A percentile compares a stretch with the other conserved stretches of the same genome.
Conservation (phyloP, 2,888 invertebrate species). For the Campopleginae sp. region DNA sequence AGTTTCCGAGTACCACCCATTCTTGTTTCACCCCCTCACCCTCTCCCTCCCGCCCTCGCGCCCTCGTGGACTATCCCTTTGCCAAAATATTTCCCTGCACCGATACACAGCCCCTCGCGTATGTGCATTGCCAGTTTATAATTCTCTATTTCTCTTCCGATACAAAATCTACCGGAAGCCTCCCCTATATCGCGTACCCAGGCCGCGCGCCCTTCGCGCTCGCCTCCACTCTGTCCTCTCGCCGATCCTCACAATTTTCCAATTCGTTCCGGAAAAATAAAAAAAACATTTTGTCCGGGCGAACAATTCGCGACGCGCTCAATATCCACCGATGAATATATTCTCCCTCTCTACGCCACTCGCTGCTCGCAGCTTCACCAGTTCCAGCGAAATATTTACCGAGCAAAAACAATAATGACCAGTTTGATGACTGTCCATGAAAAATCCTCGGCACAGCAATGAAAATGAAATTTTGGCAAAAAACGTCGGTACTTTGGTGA, state of each 20-base stretch:
- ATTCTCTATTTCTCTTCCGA: constrained; percentile 55
- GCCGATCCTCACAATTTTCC: constrained; percentile 39
- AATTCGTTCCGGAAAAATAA: constrained; percentile 30
- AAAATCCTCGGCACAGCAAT: background rate
- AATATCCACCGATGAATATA: background rate
- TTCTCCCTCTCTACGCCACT: background rate
- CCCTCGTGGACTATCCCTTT: constrained; percentile 26
- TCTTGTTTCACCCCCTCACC: too few relatives aligned
- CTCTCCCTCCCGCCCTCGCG: constrained; percentile 49
- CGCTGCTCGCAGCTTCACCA: background rate
- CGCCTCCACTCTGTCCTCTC: background rate
- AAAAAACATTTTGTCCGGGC: constrained; percentile 8
- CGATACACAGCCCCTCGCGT: constrained; percentile 41
- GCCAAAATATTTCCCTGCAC: constrained; percentile 51
- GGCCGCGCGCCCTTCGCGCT: constrained; percentile 17
- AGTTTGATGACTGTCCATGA: constrained; percentile 17
- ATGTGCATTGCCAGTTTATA: constrained; percentile 56
- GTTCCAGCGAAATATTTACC: constrained; percentile 29
- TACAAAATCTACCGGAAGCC: constrained; percentile 42
- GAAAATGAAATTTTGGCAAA: too few relatives aligned
- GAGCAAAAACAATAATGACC: constrained; percentile 10
- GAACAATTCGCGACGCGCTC: constrained; percentile 7
- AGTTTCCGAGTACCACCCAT: constrained; percentile 53
- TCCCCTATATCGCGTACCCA: background rate
- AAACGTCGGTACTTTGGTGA: too few relatives aligned